Conservation (phyloP, 2,113 vertebrate genomes). For the Cinclus mexicanus region DNA sequence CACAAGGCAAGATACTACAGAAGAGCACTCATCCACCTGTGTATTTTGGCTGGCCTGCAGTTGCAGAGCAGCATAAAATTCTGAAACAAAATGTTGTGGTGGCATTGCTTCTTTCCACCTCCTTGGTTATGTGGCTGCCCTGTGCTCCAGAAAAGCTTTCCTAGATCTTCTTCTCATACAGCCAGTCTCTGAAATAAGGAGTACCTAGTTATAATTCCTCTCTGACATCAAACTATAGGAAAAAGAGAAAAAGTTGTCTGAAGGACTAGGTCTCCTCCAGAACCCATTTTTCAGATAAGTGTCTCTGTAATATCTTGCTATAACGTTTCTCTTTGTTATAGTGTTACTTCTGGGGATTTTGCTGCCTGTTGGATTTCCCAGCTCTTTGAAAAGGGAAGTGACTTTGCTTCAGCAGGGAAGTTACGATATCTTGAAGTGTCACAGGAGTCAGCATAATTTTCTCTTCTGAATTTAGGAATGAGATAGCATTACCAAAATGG, state of each 20-base stretch:
- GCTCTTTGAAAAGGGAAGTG: not conserved
- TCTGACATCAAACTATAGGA: not conserved
- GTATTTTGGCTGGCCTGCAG: not conserved
- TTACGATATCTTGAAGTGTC: not conserved
- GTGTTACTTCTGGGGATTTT: not conserved
- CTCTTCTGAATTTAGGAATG: not conserved
- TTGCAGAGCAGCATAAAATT: not conserved
- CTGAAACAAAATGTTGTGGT: not conserved
- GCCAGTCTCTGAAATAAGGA: not conserved
- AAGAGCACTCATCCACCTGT: not conserved
- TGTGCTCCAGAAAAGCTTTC: not conserved
- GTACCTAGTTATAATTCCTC: not conserved
- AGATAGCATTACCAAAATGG: not conserved
- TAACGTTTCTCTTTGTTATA: not conserved
- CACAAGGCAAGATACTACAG: not conserved
- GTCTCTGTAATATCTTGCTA: not conserved
- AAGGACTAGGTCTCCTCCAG: not conserved
- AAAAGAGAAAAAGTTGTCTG: not conserved
- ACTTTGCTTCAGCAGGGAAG: not conserved
- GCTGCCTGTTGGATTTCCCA: not conserved
- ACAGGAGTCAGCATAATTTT: not conserved
- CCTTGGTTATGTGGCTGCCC: not conserved
- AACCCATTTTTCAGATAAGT: not conserved
- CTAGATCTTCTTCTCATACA: not conserved
- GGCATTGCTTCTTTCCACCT: not conserved